phyloP scores from a whole-genome alignment of 2,888 invertebrate genomes.

The Ecdyonurus torrentis region DNA sequence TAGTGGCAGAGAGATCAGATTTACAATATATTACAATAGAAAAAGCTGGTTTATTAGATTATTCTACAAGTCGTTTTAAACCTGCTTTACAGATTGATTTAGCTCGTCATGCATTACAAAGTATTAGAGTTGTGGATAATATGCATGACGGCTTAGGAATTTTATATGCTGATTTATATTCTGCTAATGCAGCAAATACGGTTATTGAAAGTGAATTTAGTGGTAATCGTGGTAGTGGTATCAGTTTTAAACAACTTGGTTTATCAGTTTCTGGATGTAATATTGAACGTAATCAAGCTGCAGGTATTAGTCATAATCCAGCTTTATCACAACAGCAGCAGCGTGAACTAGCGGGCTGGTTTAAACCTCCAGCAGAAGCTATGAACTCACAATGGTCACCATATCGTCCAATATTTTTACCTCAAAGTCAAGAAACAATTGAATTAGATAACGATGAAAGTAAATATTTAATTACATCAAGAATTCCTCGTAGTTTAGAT shows the following conservation, averaged over 20 bases:
- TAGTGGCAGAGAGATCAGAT: conserved; percentile 70
- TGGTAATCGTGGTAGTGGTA: conserved; percentile 72
- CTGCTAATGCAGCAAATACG: conserved; percentile 62
- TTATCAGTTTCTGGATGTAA: conserved; percentile 41
- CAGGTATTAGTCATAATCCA: conserved; percentile 88
- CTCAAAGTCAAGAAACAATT: conserved; percentile 40
- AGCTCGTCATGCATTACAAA: conserved; percentile 64
- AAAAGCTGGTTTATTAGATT: conserved; percentile 70
- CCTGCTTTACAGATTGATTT: conserved; percentile 82
- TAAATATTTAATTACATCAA: conserved; percentile 63
- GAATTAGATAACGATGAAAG: conserved; percentile 54
- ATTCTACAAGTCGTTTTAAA: conserved; percentile 69
- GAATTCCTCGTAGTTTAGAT: conserved; percentile 36
- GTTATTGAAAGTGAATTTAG: conserved; percentile 72
- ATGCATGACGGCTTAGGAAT: conserved; percentile 87
- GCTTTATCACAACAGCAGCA: conserved; percentile 68
- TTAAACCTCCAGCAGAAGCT: conserved; percentile 42
- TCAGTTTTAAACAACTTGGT: conserved; percentile 78
- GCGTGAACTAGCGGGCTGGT: conserved; percentile 87
- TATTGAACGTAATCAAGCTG: conserved; percentile 66
- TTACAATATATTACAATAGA: conserved; percentile 78
- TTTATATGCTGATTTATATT: conserved; percentile 85
- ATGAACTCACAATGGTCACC: conserved; percentile 45
- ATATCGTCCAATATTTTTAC: conserved; percentile 57
- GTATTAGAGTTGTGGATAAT: conserved; percentile 65